A percentile compares a stretch with the other conserved stretches of the same genome.
These are phyloP conservation scores for Magallana angulata DNA, from an alignment of 1,140 invertebrate genomes.

Conservation along the genomic window DNA sequence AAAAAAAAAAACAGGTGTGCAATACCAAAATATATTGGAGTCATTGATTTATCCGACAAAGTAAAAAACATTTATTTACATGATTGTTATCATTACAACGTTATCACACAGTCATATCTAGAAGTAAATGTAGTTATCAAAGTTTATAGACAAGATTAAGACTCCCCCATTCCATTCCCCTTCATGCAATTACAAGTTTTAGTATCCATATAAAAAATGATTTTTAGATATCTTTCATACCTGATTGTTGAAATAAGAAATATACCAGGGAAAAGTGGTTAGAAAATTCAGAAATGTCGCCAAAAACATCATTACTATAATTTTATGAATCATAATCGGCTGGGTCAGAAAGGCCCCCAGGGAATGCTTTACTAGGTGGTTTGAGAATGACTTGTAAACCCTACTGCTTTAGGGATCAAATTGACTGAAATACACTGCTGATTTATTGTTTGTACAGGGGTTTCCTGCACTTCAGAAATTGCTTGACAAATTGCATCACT, in stretches of 20 bases:
- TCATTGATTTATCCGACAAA: no score
- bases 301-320: not conserved
- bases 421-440: not conserved
- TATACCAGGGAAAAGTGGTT: not conserved
- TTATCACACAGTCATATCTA: no score
- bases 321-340: slow-evolving; percentile 24
- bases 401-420: slow-evolving; percentile 10
- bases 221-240: no score
- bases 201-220: no score
- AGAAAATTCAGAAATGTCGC: not conserved
- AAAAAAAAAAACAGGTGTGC: no score
- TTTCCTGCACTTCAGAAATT: not conserved
- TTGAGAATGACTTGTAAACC: not conserved
- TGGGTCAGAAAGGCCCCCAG: slow-evolving; percentile 5
- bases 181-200: no score
- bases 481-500: slow-evolving; percentile 2
- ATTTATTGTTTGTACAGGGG: not conserved
- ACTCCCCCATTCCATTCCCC: no score
- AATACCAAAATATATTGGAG: no score
- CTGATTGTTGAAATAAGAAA: not conserved
- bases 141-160: no score
- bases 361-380: not conserved
- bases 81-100: no score
- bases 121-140: no score
- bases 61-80: no score